Base-by-base conservation (phyloP, 2,797 vertebrate species). In the Alca torda region DNA sequence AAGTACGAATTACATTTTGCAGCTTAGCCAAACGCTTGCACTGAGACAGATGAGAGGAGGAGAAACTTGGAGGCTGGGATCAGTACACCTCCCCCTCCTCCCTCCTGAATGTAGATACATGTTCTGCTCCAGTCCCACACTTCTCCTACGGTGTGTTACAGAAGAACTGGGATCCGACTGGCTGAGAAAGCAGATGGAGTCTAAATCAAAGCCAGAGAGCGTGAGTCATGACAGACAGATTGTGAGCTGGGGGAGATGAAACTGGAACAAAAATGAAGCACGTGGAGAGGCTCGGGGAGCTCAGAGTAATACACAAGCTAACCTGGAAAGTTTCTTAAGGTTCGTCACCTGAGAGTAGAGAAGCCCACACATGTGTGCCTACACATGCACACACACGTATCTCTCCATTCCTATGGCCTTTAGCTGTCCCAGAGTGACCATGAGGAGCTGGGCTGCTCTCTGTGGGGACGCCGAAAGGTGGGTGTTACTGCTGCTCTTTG, bases 141-240 rank as follows among this genome's bases (percentile, higher is more conserved):
- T 88, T 95, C 85, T 95, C 90, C 89, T 95, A 81, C 13, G 1
- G 73, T 28, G 26, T 83, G 73, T 65, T 81, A 63, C 83, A 94
- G 85, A 57, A 90, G 59, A 90, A 57, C 51, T 59, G 85, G 67
- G 77, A 95, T 91, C 70, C 79, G 74, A 90, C 85, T 94, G 78
- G 67, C 84, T 95, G 70, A 84, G 80, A 91, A 94, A 89, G 78
- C 93, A 95, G 95, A 95, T 94, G 94, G 95, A 94, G 59, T 67
- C 90, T 91, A 96, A 93, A 94, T 94, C 60, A 83, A 95, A 96
- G 84, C 73, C 93, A 87, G 78, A 1, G 14, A 92, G 78, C 1
- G 73, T 96, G 96, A 96, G 92, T 96, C 92, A 93, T 9, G 86
- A 90, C 83, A 96, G 94, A 93, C 91, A 96, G 93, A 90, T 72